Evolutionary conservation across 2,888 invertebrate genomes (phyloP), one percentile per base, ranked within the genome.

Genomic region (Drosophila suboccidentalis): DNA sequence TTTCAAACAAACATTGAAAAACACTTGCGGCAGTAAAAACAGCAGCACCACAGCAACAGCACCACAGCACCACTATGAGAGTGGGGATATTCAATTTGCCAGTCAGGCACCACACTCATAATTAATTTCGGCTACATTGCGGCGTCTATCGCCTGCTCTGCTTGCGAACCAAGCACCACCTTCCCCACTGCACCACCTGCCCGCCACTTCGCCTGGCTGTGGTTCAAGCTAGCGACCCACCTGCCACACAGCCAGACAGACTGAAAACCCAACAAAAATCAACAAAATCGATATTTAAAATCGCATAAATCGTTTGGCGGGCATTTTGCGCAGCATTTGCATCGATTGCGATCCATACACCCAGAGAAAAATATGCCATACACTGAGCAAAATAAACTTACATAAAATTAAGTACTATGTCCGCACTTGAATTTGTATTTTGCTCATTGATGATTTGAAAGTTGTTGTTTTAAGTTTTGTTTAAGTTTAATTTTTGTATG

Each of bases 261-360:
- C 63, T 15, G 15, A 62, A 74, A 78, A 61, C 66, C 41, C 69
- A 54, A 38, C 59, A 71, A 91, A 92, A 91, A 91, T 92, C 91
- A 90, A 91, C 91, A 91, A 91, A 91, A 91, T 91, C 91, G 91
- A 92, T 92, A 92, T 91, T 91, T 92, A 92, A 92, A 92, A 92
- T 91, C 91, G 87, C 91, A 92, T 92, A 92, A 92, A 92, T 92
- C 75, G 75, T 75, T 71, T 60, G 68, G 60, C 71, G 63, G 71
- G 69, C 78, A 71, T 26, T 26, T 26, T 58, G 55, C 36, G 55
- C 43, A 41, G 50, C 62, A 32, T 55, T 39, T 50, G 49, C 9
- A 10, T 19, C 57, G 63, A 50, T 82, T 65, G 70, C 71, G 78
- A 64, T 78, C 78, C 85, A 70, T 64, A 71, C 66, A 63, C 55